Evolutionary conservation across 1,140 invertebrate species (phyloP).

Genomic region (Drosophila tsacasi): DNA sequence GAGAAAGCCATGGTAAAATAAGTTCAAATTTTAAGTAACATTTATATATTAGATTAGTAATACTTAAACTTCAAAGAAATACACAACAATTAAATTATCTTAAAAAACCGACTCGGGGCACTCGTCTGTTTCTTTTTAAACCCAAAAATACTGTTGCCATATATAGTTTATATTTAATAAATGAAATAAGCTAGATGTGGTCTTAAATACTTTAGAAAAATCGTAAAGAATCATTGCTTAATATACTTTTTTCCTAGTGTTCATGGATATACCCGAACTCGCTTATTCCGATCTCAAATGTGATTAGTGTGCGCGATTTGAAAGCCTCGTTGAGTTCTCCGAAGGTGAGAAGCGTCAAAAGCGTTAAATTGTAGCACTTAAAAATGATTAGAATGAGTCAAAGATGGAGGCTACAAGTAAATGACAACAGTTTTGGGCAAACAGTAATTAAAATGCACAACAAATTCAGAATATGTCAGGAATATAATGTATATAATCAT

Average conservation of each 20-base stretch:
- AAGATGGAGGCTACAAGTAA: conserved; percentile 7
- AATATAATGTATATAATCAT: not conserved
- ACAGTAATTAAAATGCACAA: conserved; percentile 5
- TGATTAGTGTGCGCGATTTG: conserved; percentile 46
- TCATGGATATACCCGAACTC: not conserved
- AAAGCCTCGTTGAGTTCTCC: conserved; percentile 51
- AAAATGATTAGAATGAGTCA: conserved; percentile 39
- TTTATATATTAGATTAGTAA: not conserved
- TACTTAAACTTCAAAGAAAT: not conserved
- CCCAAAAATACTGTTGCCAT: not conserved
- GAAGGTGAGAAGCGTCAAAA: conserved; percentile 67
- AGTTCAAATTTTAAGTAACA: not conserved
- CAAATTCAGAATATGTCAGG: not conserved
- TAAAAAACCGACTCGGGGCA: not conserved
- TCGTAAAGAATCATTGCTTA: not conserved
- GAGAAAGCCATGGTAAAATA: not conserved
- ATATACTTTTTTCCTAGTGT: not conserved
- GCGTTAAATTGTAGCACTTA: conserved; percentile 71
- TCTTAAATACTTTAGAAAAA: not conserved
- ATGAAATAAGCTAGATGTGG: fast-evolving
- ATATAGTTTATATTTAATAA: too few relatives aligned
- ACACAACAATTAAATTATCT: not conserved
- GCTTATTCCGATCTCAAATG: conserved; percentile 21
- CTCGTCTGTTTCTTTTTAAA: not conserved
- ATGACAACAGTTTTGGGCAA: conserved; percentile 11